Evolutionary conservation across 1,140 invertebrate species (phyloP).

Genomic region (Pachypsylla venusta): DNA sequence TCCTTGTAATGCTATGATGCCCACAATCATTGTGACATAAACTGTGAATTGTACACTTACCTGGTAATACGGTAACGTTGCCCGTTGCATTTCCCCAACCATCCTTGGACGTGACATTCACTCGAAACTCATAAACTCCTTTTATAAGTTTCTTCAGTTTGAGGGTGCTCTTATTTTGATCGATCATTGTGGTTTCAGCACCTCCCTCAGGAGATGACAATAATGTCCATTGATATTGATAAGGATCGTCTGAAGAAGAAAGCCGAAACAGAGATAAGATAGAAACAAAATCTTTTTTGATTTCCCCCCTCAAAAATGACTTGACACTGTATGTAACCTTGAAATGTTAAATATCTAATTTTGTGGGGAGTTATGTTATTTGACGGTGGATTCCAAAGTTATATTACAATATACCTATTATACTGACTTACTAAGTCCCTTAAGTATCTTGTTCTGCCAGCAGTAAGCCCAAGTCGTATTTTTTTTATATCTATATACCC

Average conservation of each 20-base stretch:
- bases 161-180: conserved; percentile 64
- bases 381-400: too few species aligned
- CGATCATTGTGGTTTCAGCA: conserved; percentile 39
- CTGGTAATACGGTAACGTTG: conserved; percentile 79
- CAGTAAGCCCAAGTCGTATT: too few species aligned
- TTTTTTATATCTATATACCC: too few species aligned
- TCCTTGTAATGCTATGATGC: neutral
- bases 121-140: conserved; percentile 78
- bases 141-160: conserved; percentile 61
- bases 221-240: conserved; percentile 78
- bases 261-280: too few species aligned
- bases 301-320: too few species aligned
- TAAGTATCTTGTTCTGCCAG: too few species aligned
- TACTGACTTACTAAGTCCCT: too few species aligned
- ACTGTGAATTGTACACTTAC: conserved; percentile 33
- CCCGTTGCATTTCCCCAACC: conserved; percentile 68
- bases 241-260: conserved; percentile 29
- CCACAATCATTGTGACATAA: neutral
- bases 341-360: too few species aligned
- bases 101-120: conserved; percentile 50
- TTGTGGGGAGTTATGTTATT: too few species aligned
- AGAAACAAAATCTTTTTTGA: too few species aligned
- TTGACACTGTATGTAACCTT: too few species aligned
- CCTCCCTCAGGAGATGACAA: conserved; percentile 65
- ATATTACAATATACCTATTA: too few species aligned